These are phyloP conservation scores for Galbula dea DNA, from an alignment of 2,113 vertebrate genomes.

Conservation along the genomic window DNA sequence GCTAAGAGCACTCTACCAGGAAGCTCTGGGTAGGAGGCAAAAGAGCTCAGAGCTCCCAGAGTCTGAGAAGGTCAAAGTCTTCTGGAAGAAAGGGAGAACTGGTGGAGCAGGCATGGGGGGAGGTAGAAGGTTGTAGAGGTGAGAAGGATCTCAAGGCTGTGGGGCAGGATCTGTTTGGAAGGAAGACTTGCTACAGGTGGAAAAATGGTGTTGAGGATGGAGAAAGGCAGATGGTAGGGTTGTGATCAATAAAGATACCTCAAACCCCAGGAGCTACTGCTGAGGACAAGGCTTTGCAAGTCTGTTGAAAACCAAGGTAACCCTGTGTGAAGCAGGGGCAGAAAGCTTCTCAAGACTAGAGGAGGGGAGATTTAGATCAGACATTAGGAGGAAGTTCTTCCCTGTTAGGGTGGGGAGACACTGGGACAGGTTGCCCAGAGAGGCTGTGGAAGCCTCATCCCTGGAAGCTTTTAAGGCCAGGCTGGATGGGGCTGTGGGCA, in stretches of 20 bases:
- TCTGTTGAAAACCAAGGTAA: not conserved
- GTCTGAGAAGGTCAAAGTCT: not conserved
- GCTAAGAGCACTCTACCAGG: not conserved
- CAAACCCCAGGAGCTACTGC: too few species aligned
- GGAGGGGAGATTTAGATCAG: too few species aligned
- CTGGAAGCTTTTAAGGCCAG: too few species aligned
- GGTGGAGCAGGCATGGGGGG: not conserved
- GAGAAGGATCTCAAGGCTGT: not conserved
- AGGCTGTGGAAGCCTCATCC: too few species aligned
- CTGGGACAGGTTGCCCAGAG: too few species aligned
- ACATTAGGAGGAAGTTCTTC: too few species aligned
- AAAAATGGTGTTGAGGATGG: not conserved
- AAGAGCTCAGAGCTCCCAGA: not conserved
- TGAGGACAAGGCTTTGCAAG: not conserved
- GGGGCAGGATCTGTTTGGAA: not conserved
- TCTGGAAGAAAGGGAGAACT: not conserved
- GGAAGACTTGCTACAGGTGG: not conserved
- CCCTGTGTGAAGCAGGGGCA: not conserved
- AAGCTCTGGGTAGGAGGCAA: not conserved
- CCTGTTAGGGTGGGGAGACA: too few species aligned
- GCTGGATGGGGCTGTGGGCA: too few species aligned
- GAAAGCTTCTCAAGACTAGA: not conserved
- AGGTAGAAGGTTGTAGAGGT: not conserved
- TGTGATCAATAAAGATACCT: too few species aligned
- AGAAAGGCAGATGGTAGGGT: not conserved